Conservation (phyloP, 2,888 invertebrate genomes). For the Drosophila limbata region DNA sequence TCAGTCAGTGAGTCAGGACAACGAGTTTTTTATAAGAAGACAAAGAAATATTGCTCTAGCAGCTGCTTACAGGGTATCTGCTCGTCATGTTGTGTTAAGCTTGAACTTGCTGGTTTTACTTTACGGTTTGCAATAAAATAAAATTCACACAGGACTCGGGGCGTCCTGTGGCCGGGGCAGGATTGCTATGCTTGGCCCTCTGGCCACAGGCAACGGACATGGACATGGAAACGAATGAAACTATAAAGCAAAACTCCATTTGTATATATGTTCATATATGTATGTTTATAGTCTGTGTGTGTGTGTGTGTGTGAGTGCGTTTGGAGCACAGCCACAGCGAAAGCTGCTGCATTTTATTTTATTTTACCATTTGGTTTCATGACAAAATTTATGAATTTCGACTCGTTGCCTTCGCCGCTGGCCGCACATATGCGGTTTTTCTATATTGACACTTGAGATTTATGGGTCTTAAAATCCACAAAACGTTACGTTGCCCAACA, state of each 20-base stretch:
- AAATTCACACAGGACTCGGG: conserved; percentile 65
- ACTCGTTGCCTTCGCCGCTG: conserved; percentile 66
- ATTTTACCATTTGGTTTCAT: conserved; percentile 77
- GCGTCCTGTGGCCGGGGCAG: conserved; percentile 53
- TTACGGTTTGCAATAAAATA: conserved; percentile 74
- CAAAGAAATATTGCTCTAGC: no score
- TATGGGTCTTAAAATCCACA: conserved; percentile 80
- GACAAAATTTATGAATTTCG: conserved; percentile 75
- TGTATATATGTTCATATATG: conserved; percentile 39
- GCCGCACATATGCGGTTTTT: conserved; percentile 81
- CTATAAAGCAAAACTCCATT: conserved; percentile 73
- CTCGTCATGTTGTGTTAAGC: neutral
- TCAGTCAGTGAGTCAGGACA: no score
- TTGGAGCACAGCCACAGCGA: conserved; percentile 29
- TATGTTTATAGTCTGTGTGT: conserved; percentile 1
- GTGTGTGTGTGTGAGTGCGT: conserved; percentile 25
- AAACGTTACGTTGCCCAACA: conserved; percentile 65
- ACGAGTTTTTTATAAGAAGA: no score
- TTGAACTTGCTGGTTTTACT: conserved; percentile 55
- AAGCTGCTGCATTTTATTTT: conserved; percentile 73
- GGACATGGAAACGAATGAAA: conserved; percentile 44
- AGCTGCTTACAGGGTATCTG: conserved; percentile 14
- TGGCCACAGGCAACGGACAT: conserved; percentile 55
- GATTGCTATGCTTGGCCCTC: conserved; percentile 27
- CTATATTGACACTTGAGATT: conserved; percentile 80